Evolutionary conservation across 2,797 vertebrate species (phyloP), one percentile per base, ranked within the genome.

Genomic region (Lepus oiostolus): DNA sequence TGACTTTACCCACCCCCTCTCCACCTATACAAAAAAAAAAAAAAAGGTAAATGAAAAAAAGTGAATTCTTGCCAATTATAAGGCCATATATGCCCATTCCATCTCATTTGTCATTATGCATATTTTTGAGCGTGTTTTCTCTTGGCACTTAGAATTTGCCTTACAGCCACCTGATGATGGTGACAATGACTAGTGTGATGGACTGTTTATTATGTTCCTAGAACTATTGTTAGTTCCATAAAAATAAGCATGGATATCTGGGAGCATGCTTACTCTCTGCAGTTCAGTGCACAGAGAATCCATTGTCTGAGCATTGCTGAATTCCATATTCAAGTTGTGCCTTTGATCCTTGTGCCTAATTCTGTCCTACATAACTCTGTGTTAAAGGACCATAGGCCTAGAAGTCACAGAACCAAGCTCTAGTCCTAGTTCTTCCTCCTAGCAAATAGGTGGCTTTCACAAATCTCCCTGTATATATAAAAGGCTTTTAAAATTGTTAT

Each of bases 191-290:
- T 47, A 28, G 26, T 19, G 38, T 35, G 1, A 19, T 13, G 24
- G 54, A 72, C 17, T 52, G 26, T 47, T 87, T 42, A 8, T 65
- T 67, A 22, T 4, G 28, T 70, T 70, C 21, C 12, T n/a, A 70
- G 16, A 7, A 60, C 30, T 84, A 8, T 26, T 12, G 2, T 12
- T 32, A 13, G 1, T 35, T 96, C 22, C 54, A 38, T 7, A 85
- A 91, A 67, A 14, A 71, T 0, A 6, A 52, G 70, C 12, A n/a
- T 32, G 14, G 6, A 50, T 4, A 17, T 42, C 54, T 52, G 12
- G 16, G n/a, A 58, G 7, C 24, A 22, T 7, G 3, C 0, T 42
- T 4, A 50, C 17, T 60, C 12, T 17, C 2, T 16, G 9, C 4
- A 7, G 38, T 47, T 71, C 58, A 65, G 7, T n/a, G 0, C 19